Conservation (phyloP, 2,888 invertebrate species). For the Parochlus steinenii region DNA sequence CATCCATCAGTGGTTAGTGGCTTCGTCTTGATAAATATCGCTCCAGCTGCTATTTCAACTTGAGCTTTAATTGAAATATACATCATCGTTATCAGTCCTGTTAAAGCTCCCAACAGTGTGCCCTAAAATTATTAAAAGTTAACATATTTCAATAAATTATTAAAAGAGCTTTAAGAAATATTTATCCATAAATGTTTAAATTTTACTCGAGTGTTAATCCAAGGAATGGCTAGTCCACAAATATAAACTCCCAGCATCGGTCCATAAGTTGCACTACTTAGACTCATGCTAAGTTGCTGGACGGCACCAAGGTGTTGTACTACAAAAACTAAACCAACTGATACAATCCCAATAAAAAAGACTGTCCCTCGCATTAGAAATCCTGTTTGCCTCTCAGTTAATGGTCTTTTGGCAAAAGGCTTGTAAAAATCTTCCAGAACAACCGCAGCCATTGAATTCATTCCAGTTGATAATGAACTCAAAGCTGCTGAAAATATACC, state of each 20-base stretch:
- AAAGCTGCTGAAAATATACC: constrained; percentile 83
- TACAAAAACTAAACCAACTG: constrained; percentile 49
- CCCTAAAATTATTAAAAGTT: too few relatives aligned
- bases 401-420: constrained; percentile 40
- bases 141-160: too few relatives aligned
- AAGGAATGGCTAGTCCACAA: constrained; percentile 49
- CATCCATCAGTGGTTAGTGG: constrained; percentile 38
- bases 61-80: constrained; percentile 57
- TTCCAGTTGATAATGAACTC: constrained; percentile 62
- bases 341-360: constrained; percentile 42
- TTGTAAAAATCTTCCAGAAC: constrained; percentile 63
- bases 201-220: constrained; percentile 38
- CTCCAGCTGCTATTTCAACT: constrained; percentile 44
- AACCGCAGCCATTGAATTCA: constrained; percentile 68
- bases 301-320: constrained; percentile 54
- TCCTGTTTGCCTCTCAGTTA: constrained; percentile 41
- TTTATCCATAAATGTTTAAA: too few relatives aligned
- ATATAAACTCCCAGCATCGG: constrained; percentile 49
- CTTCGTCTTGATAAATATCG: too few relatives aligned
- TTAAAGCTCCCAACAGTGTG: constrained; percentile 49
- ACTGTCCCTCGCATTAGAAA: constrained; percentile 48
- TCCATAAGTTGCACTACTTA: constrained; percentile 51
- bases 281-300: constrained; percentile 48
- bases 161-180: constrained; percentile 9
- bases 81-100: constrained; percentile 49